Evolutionary conservation across 2,113 vertebrate species (phyloP).

Genomic region (Gopherus evgoodei): DNA sequence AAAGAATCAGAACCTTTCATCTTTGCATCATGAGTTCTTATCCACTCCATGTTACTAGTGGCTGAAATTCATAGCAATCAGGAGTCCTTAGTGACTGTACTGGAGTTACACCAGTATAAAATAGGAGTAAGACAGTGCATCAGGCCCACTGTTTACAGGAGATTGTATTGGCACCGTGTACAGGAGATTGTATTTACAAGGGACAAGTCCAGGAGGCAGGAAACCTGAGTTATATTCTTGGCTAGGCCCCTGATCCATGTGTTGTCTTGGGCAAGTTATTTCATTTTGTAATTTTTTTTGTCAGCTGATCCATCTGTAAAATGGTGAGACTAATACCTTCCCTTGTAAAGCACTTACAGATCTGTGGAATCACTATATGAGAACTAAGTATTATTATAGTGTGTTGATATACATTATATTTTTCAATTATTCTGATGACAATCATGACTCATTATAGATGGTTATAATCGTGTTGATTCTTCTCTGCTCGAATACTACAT

Average conservation of each 20-base stretch:
- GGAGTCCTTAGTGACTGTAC: not conserved
- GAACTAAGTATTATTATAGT: not conserved
- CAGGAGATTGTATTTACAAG: not conserved
- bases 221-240: not conserved
- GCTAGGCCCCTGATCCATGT: not conserved
- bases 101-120: not conserved
- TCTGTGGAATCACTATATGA: not conserved
- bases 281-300: not conserved
- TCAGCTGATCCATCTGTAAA: not conserved
- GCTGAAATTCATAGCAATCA: not conserved
- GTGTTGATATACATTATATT: not conserved
- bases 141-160: not conserved
- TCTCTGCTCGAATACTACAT: not conserved
- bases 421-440: not conserved
- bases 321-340: not conserved
- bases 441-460: not conserved
- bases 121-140: not conserved
- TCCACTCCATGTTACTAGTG: not conserved
- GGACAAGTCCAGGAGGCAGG: not conserved
- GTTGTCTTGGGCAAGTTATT: not conserved
- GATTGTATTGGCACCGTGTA: not conserved
- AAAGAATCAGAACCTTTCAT: not conserved
- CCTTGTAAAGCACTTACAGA: not conserved
- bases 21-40: not conserved
- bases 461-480: not conserved